Evolutionary conservation across 2,113 vertebrate genomes (phyloP), one percentile per base, ranked within the genome.

Genomic region (Hippocampus comes): DNA sequence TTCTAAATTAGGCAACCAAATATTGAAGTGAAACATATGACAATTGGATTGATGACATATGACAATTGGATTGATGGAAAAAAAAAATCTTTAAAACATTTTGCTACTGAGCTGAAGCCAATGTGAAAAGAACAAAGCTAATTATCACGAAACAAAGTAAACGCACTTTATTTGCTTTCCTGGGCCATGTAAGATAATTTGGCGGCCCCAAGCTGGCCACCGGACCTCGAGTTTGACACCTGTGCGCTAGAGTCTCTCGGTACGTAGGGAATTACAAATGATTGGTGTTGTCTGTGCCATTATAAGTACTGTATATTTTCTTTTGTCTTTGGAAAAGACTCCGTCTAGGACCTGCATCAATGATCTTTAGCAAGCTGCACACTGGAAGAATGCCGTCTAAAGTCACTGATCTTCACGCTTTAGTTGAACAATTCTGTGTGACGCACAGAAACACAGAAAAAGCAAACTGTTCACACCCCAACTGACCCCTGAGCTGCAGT

Each of bases 401-500:
- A 30, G 14, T 60, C 25, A 55, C 21, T n/a, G 51, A 55, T 55
- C 20, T 9, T 55, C 3, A 21, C 6, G 7, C 21, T 56, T 23
- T 5, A 23, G 53, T 23, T 55, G 53, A 55, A 55, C 21, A 11
- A 55, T 23, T n/a, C 30, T 30, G 27, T 18, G 15, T 17, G 27
- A 60, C 15, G 34, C 55, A 57, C 15, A 61, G 59, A 9, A 59
- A 59, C 56, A 27, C 23, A 57, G 7, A 25, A 57, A 57, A 25
- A 25, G 7, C 10, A 57, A 57, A 57, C n/a, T 25, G n/a, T 65
- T 65, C n/a, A 43, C n/a, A 46, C 42, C 23, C 42, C 53, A 3
- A 15, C 72, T 60, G 67, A 64, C 68, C 72, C 64, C 73, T 70
- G 53, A 63, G 65, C 49, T 72, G 73, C 72, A 67, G 10, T 72